A percentile compares a stretch with the other conserved stretches of the same genome.
These are phyloP conservation scores for Falco punctatus DNA, from an alignment of 2,113 vertebrate genomes.

Conservation along the genomic window DNA sequence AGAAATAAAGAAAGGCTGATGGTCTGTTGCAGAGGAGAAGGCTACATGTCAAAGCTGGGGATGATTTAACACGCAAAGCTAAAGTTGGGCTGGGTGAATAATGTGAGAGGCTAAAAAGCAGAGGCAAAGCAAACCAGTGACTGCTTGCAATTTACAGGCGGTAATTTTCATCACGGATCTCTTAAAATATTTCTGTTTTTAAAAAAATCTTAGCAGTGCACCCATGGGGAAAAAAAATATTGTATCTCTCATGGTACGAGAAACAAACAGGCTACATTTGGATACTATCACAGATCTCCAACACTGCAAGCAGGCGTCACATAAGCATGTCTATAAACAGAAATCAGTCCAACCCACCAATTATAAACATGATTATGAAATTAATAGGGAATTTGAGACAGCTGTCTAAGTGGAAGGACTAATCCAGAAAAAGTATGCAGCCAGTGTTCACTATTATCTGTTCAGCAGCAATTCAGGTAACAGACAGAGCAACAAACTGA, in stretches of 20 bases:
- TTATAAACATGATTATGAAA: not conserved
- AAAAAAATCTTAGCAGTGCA: not conserved
- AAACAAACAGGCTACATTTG: not conserved
- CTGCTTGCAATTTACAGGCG: not conserved
- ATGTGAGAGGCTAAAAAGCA: not conserved
- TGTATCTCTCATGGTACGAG: not conserved
- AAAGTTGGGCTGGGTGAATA: not conserved
- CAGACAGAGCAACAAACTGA: not conserved
- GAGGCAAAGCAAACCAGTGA: not conserved
- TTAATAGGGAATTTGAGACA: not conserved
- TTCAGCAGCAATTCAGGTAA: not conserved
- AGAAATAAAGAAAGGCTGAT: not conserved
- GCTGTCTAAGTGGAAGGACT: not conserved
- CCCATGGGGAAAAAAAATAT: not conserved
- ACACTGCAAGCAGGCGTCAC: not conserved
- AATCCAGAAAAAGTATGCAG: not conserved
- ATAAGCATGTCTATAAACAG: not conserved
- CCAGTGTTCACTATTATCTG: not conserved
- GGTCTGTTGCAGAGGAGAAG: not conserved
- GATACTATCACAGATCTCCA: not conserved
- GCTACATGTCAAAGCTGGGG: not conserved
- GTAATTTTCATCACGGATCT: not conserved
- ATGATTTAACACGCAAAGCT: not conserved
- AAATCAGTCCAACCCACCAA: accelerated
- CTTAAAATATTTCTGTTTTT: not conserved